Evolutionary conservation across 1,140 invertebrate species (phyloP).

Genomic region (Hormaphis cornu): DNA sequence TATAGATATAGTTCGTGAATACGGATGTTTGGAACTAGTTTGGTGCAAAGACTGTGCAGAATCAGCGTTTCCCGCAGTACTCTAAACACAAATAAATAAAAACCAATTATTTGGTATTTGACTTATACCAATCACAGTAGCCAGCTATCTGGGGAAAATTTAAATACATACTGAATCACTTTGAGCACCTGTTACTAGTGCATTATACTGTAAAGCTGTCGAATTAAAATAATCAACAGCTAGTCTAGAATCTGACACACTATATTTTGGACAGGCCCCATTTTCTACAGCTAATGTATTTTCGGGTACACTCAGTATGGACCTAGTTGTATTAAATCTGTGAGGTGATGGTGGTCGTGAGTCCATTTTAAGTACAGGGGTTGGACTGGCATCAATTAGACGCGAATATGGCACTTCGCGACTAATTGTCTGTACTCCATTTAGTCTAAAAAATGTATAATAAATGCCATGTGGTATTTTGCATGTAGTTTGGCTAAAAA

Average conservation of each 20-base stretch:
- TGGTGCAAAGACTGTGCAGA: conserved; percentile 14
- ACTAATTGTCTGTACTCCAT: conserved; percentile 27
- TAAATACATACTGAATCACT: conserved; percentile 27
- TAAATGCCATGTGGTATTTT: background rate
- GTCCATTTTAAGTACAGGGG: conserved; percentile 50
- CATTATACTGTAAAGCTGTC: conserved; percentile 20
- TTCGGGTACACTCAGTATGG: conserved; percentile 48
- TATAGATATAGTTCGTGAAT: conserved; percentile 66
- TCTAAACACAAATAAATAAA: conserved; percentile 5
- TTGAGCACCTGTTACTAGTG: background rate
- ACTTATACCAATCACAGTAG: background rate
- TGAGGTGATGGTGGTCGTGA: conserved; percentile 48
- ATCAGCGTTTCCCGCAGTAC: background rate
- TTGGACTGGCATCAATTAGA: conserved; percentile 57
- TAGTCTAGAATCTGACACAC: conserved; percentile 70
- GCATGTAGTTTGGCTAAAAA: background rate
- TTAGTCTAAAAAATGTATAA: conserved; percentile 25
- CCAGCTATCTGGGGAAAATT: conserved; percentile 18
- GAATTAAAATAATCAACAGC: conserved; percentile 57
- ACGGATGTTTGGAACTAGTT: conserved; percentile 14
- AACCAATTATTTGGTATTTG: background rate
- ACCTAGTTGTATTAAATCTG: conserved; percentile 49
- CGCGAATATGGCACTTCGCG: conserved; percentile 68
- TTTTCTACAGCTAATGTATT: conserved; percentile 35
- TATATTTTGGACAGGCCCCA: conserved; percentile 51